phyloP scores from a whole-genome alignment of 2,888 invertebrate species.

The Acanthosepion pharaonis region DNA sequence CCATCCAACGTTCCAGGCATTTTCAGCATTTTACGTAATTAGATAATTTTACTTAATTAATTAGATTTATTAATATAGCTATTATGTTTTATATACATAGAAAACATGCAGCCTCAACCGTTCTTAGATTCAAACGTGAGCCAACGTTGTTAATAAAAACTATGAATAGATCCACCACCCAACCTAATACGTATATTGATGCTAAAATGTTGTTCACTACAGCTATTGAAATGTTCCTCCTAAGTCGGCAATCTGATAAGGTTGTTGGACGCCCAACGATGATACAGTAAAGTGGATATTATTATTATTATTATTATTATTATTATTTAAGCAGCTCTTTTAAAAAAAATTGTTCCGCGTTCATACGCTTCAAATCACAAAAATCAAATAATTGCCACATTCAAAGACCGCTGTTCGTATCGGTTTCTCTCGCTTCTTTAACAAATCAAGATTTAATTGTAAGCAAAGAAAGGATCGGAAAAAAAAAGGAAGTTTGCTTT shows the following conservation, averaged over 20 bases:
- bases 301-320: background rate
- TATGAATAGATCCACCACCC: background rate
- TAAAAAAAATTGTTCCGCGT: background rate
- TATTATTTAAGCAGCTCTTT: background rate
- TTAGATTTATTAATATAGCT: background rate
- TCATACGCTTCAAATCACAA: slow-evolving; percentile 6
- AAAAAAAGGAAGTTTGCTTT: background rate
- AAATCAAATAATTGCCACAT: background rate
- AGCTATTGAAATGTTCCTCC: background rate
- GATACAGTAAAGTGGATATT: background rate
- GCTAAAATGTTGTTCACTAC: background rate
- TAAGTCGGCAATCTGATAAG: background rate
- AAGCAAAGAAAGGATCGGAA: background rate
- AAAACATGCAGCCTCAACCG: background rate
- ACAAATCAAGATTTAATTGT: background rate
- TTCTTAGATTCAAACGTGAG: background rate
- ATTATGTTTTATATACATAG: background rate
- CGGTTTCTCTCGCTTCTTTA: background rate
- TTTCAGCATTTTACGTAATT: background rate
- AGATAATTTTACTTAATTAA: background rate
- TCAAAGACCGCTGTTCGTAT: background rate
- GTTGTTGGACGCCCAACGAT: background rate
- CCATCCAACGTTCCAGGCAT: background rate
- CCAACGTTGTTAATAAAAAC: background rate
- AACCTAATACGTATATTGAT: background rate